Percentiles rank a stretch among this genome's conserved stretches.
Evolutionary conservation across 2,797 vertebrate species (phyloP).

Genomic region (Babyrousa celebensis): DNA sequence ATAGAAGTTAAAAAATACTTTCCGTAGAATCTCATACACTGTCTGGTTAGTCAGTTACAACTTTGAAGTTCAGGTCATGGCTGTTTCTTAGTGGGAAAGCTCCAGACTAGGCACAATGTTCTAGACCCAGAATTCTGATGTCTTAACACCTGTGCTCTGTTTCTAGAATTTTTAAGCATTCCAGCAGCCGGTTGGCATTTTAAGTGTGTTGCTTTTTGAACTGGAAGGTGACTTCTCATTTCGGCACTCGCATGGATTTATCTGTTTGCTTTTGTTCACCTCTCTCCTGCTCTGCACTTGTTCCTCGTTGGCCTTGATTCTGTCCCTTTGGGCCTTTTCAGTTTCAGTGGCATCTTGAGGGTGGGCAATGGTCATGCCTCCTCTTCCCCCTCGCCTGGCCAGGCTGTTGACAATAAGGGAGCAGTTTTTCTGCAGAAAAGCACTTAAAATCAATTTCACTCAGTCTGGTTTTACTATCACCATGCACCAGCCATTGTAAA

Average conservation of each 20-base stretch:
- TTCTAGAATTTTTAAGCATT: background rate
- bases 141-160: background rate
- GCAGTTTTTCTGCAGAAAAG: constrained; percentile 19
- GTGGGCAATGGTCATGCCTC: background rate
- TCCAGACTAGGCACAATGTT: background rate
- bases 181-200: constrained; percentile 22
- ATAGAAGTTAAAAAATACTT: background rate
- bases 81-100: constrained; percentile 48
- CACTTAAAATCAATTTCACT: background rate
- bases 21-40: background rate
- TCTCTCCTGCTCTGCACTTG: background rate
- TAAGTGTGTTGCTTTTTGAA: constrained; percentile 36
- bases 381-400: rapidly evolving
- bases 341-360: background rate
- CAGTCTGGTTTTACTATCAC: background rate
- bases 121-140: background rate
- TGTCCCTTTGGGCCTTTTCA: background rate
- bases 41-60: background rate
- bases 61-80: constrained; percentile 2
- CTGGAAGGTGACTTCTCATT: constrained; percentile 42
- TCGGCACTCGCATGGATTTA: background rate
- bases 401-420: background rate
- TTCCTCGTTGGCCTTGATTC: background rate
- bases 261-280: constrained; percentile 19
- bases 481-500: background rate